phyloP scores from a whole-genome alignment of 1,140 invertebrate genomes.

The Drosophila orosa region DNA sequence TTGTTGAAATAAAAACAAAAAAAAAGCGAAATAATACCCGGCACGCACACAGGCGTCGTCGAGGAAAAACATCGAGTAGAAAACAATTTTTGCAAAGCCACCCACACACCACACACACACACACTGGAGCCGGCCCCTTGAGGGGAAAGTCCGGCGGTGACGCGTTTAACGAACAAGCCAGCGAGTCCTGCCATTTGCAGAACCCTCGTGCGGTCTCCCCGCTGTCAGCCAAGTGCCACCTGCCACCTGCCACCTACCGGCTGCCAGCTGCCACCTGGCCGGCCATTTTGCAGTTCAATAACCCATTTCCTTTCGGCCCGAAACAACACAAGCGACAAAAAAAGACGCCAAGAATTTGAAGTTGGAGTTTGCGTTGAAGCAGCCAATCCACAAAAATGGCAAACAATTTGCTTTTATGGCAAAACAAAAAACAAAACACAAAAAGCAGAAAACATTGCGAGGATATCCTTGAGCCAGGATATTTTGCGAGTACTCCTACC shows the following conservation, averaged over 20 bases:
- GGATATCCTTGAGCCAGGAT: conserved; percentile 54
- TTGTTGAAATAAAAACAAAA: conserved; percentile 29
- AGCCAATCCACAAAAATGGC: conserved; percentile 69
- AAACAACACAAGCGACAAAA: conserved; percentile 20
- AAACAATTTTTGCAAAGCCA: conserved; percentile 50
- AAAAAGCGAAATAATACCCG: conserved; percentile 17
- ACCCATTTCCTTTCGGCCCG: conserved; percentile 44
- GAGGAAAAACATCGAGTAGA: conserved; percentile 14
- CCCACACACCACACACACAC: conserved; percentile 2
- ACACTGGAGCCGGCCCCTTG: not conserved
- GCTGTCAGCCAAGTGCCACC: conserved; percentile 37
- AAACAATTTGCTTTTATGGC: conserved; percentile 74
- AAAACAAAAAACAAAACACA: conserved; percentile 48
- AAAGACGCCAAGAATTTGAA: conserved; percentile 25
- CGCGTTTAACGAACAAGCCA: conserved; percentile 45
- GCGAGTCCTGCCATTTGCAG: conserved; percentile 41
- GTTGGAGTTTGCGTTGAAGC: conserved; percentile 29
- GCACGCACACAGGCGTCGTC: conserved; percentile 29
- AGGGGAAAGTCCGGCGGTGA: conserved; percentile 37
- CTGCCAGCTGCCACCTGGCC: conserved; percentile 6
- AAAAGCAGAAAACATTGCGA: conserved; percentile 35
- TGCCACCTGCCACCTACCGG: conserved; percentile 21
- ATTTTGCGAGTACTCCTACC: conserved; percentile 6
- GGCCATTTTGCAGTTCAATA: conserved; percentile 68
- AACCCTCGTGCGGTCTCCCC: conserved; percentile 36